phyloP scores from a whole-genome alignment of 1,140 invertebrate genomes.

The Sycophaga agraensis region DNA sequence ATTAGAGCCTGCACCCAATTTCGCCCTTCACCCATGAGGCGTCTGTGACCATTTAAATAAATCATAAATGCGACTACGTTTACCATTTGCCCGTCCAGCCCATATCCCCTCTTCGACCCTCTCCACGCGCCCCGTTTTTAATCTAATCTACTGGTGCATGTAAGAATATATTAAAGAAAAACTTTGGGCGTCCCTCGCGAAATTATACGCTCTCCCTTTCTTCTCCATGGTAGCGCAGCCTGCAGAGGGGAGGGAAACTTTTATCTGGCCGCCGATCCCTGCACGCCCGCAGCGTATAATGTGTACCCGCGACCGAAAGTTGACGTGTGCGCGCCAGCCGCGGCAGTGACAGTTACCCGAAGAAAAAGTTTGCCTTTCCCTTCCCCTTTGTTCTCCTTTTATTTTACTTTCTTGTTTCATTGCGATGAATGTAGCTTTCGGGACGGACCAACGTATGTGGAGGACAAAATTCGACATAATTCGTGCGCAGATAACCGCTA shows the following conservation, averaged over 20 bases:
- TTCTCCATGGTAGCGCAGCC: background rate
- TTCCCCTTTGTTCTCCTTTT: no score
- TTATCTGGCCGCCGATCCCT: conserved; percentile 19
- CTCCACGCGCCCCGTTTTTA: conserved; percentile 49
- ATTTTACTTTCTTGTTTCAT: no score
- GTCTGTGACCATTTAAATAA: conserved; percentile 53
- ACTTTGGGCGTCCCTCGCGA: conserved; percentile 44
- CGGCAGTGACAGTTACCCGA: no score
- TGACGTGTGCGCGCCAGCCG: no score
- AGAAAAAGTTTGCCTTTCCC: no score
- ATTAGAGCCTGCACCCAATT: no score
- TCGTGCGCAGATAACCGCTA: no score
- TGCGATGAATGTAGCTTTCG: no score
- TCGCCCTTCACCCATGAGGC: no score
- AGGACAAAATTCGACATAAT: no score
- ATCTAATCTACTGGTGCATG: conserved; percentile 55
- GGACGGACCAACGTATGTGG: no score
- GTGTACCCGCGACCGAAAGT: conserved; percentile 2
- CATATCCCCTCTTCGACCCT: background rate
- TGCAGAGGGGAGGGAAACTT: conserved; percentile 31
- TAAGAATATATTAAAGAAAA: conserved; percentile 59
- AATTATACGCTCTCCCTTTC: conserved; percentile 41
- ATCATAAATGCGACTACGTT: conserved; percentile 54
- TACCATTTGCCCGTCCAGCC: conserved; percentile 34
- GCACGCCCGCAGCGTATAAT: conserved; percentile 11